Conservation (phyloP, 2,888 invertebrate genomes). For the Harpalus rubripes region DNA sequence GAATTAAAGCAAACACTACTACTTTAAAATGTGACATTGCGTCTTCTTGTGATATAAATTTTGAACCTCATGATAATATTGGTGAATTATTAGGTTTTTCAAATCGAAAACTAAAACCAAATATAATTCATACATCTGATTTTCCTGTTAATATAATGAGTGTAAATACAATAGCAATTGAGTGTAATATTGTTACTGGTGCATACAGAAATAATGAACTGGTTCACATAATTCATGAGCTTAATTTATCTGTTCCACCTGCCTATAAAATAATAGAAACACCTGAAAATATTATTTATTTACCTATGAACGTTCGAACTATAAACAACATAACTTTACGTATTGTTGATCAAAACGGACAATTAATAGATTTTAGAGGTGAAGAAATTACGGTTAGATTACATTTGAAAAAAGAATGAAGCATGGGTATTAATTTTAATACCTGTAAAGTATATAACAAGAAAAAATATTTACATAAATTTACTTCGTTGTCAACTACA, state of each 20-base stretch:
- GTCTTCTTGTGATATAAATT: conserved; percentile 12
- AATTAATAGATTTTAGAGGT: neutral
- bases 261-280: conserved; percentile 38
- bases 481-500: conserved; percentile 3
- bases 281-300: conserved; percentile 25
- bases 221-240: conserved; percentile 26
- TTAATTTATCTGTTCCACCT: conserved; percentile 1
- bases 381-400: conserved; percentile 28
- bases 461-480: neutral
- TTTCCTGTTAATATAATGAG: conserved; percentile 19
- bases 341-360: too few species aligned
- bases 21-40: conserved; percentile 68
- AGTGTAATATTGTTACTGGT: conserved; percentile 70
- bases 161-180: conserved; percentile 16
- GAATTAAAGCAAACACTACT: conserved; percentile 70
- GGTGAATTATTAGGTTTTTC: conserved; percentile 11
- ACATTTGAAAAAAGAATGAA: conserved; percentile 28
- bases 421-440: conserved; percentile 20
- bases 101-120: conserved; percentile 4
- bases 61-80: conserved; percentile 19
- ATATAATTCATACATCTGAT: conserved; percentile 26
- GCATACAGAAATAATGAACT: conserved; percentile 62
- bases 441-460: neutral
- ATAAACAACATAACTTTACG: conserved; percentile 2
- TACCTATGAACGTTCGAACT: conserved; percentile 20